Conservation (phyloP, 2,797 vertebrate species). For the Sciaenops ocellatus region DNA sequence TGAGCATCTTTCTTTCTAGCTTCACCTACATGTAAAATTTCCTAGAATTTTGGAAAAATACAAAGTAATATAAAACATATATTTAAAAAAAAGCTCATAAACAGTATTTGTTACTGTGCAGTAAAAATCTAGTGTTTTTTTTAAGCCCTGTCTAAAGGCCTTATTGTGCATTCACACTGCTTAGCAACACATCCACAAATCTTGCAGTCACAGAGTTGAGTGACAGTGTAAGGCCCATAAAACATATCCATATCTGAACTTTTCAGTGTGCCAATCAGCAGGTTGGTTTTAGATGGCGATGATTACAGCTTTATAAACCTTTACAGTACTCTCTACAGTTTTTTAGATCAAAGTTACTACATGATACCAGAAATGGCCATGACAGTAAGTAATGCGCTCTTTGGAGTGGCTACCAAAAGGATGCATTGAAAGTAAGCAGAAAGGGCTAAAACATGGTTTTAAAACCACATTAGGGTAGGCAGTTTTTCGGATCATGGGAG, state of each 20-base stretch:
- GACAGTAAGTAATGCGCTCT: background rate
- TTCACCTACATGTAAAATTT: constrained; percentile 25
- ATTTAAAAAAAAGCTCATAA: constrained; percentile 52
- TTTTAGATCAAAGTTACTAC: background rate
- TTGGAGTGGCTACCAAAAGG: background rate
- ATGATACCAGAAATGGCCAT: background rate
- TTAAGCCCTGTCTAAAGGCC: constrained; percentile 31
- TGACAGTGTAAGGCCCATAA: background rate
- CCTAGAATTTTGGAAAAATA: constrained; percentile 59
- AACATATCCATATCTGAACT: background rate
- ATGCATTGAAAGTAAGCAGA: background rate
- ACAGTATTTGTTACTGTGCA: constrained; percentile 49
- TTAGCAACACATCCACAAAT: constrained; percentile 34
- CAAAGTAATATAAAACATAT: constrained; percentile 78
- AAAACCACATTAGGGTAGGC: background rate
- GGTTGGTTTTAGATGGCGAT: background rate
- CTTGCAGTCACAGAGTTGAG: constrained; percentile 14
- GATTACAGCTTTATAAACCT: background rate
- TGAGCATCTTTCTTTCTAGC: constrained; percentile 9
- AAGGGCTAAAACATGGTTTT: too few relatives aligned
- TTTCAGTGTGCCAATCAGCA: background rate
- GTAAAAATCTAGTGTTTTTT: constrained; percentile 33
- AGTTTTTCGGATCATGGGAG: background rate
- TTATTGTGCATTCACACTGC: constrained; percentile 36
- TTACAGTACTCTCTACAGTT: background rate